Conservation (phyloP, 2,888 invertebrate genomes). For the Tetramorium bicarinatum region DNA sequence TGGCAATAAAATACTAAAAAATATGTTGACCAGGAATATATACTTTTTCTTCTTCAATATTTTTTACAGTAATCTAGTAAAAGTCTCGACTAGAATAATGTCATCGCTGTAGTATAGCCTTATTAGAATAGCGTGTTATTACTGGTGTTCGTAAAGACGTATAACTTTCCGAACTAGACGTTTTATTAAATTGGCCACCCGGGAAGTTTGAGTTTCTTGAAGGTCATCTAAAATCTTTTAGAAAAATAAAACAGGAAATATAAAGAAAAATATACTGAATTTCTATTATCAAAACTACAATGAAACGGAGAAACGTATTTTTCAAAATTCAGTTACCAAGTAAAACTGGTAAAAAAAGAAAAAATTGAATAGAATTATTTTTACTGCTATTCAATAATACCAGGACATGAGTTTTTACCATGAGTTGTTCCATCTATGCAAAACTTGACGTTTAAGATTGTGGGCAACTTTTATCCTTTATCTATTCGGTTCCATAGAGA, state of each 20-base stretch:
- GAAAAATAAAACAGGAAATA: background rate
- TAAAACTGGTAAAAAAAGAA: background rate
- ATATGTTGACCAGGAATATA: constrained; percentile 63
- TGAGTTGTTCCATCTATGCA: no score
- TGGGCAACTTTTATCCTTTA: no score
- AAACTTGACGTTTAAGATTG: no score
- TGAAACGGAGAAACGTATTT: background rate
- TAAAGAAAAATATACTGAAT: background rate
- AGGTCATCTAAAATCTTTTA: constrained; percentile 9
- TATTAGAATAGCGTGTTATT: constrained; percentile 16
- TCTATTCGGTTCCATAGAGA: no score
- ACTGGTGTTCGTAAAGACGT: constrained; percentile 67
- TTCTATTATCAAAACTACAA: background rate
- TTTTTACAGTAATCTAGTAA: constrained; percentile 62
- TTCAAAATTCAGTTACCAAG: background rate
- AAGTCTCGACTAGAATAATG: constrained; percentile 29
- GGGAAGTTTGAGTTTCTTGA: constrained; percentile 48
- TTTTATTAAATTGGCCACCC: background rate
- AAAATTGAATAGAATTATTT: background rate
- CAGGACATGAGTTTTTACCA: no score
- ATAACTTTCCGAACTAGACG: constrained; percentile 60
- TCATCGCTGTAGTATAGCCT: background rate
- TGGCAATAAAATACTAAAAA: constrained; percentile 75
- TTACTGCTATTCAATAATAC: no score
- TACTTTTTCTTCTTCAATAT: constrained; percentile 51